Base-by-base conservation (phyloP, 2,113 vertebrate species). In the Vombatus ursinus region DNA sequence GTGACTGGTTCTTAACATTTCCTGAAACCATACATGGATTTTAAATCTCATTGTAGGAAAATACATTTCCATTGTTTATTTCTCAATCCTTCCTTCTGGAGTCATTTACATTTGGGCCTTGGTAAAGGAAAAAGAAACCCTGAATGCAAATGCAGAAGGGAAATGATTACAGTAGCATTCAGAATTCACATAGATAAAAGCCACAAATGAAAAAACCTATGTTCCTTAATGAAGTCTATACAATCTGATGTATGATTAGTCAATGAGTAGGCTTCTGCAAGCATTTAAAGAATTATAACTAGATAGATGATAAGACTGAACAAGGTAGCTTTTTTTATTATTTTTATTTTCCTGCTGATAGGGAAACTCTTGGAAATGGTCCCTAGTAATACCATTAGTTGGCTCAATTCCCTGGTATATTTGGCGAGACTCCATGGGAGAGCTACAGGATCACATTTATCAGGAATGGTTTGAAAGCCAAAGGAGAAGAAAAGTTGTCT, bases 201-300 rank as follows among this genome's bases (percentile, higher is more conserved):
- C 68, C 96, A n/a, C 48, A 92, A 96, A 50, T 96, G 97, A 95
- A 54, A 94, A 94, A 51, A 50, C 93, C 96, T 6, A 0, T 95
- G 2, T 48, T 95, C 4, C 68, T 93, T 98, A 97, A 97, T 90
- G 91, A 94, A 61, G 90, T 68, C 94, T 92, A 24, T 92, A 26
- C 95, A 97, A 96, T 94, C 97, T 97, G 48, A 95, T 94, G 47
- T 92, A 47, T 97, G 96, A 94, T 96, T 97, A 95, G 92, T 96
- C 95, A 95, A 92, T 97, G 95, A 95, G 61, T 95, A 90, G 94
- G 90, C 92, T 97, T 97, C 94, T 52, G 0, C 94, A 51, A 96
- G 37, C 84, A 96, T 97, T 95, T 91, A 53, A 90, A 96, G 94
- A 97, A 96, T 92, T 51, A 90, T 90, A 19, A 50, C 68, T 95